Percentiles rank a stretch among this genome's conserved stretches.
These are phyloP conservation scores for Gallinago stenura DNA, from an alignment of 2,797 vertebrate genomes.

Conservation along the genomic window DNA sequence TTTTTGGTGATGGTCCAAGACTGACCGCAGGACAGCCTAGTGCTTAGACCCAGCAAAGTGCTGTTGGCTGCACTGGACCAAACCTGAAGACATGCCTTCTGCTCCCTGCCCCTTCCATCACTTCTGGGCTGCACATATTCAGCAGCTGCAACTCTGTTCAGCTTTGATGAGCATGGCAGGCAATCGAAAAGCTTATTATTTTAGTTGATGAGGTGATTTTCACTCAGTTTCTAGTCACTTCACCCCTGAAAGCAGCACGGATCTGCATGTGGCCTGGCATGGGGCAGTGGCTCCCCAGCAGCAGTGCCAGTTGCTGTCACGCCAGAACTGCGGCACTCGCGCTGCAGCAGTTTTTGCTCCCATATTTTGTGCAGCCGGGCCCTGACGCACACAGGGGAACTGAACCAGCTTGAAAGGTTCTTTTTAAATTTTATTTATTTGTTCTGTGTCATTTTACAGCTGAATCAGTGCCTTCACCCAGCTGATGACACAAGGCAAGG, in stretches of 20 bases:
- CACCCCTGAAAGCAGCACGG: accelerated
- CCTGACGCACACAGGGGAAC: not conserved
- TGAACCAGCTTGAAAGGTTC: not conserved
- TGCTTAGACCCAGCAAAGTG: not conserved
- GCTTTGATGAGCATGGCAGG: not conserved
- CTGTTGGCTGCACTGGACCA: not conserved
- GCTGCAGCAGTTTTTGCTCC: not conserved
- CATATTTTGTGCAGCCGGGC: not conserved
- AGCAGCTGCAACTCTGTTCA: accelerated
- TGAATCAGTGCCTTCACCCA: not conserved
- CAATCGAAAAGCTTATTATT: not conserved
- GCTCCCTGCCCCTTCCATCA: not conserved
- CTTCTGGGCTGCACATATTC: accelerated
- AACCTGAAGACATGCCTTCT: not conserved
- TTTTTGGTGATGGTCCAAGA: not conserved
- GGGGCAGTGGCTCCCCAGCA: not conserved
- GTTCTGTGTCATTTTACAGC: not conserved
- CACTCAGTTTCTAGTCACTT: not conserved
- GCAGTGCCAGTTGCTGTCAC: not conserved
- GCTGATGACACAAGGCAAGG: not conserved
- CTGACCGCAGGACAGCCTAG: not conserved
- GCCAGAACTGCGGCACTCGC: accelerated
- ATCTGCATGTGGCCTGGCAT: not conserved
- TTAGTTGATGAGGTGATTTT: not conserved
- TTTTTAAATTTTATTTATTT: not conserved